Evolutionary conservation across 2,113 vertebrate genomes (phyloP).

Genomic region (Rattus norvegicus): GRCr8 NC_086032.1:86468501-86469000

Average conservation of each 20-base stretch:
- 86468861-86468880: neutral
- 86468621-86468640: neutral
- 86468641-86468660: fast-evolving
- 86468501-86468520: too few species aligned
- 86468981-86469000: constrained; percentile 28
- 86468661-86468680: too few species aligned
- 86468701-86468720: neutral
- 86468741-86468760: neutral
- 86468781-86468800: constrained; percentile 7
- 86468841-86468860: neutral
- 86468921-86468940: constrained; percentile 40
- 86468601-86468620: neutral
- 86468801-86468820: constrained; percentile 14
- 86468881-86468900: constrained; percentile 38
- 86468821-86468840: neutral
- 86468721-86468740: neutral
- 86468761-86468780: neutral
- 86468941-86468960: neutral
- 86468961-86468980: neutral
- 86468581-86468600: neutral
- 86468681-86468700: fast-evolving
- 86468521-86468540: too few species aligned
- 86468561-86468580: neutral
- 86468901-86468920: constrained; percentile 24
- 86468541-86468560: too few species aligned